Conservation (phyloP, 2,797 vertebrate species). For the Epinephelus awoara region DNA sequence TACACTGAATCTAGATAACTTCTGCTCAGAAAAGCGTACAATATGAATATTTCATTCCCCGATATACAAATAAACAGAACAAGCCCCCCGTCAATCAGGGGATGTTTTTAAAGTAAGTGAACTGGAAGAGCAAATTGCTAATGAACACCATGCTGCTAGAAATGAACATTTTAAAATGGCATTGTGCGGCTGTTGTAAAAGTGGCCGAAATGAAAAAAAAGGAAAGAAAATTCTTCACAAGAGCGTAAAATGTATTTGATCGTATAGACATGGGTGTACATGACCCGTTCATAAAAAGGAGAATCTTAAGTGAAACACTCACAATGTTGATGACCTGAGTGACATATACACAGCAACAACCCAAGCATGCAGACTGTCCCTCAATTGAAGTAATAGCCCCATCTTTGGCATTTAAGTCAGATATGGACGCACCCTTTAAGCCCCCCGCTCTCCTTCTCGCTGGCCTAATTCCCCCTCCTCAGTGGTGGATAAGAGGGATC, state of each 20-base stretch:
- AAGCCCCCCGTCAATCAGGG: constrained; percentile 79
- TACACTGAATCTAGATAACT: constrained; percentile 87
- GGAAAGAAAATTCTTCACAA: constrained; percentile 20
- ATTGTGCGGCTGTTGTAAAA: constrained; percentile 49
- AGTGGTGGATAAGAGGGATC: constrained; percentile 83
- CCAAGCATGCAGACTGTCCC: constrained; percentile 68
- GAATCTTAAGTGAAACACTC: constrained; percentile 55
- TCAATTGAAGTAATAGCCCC: constrained; percentile 72
- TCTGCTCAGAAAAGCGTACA: constrained; percentile 86
- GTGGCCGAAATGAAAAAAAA: constrained; percentile 38
- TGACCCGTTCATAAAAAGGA: constrained; percentile 53
- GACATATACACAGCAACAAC: constrained; percentile 72
- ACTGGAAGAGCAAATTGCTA: constrained; percentile 83
- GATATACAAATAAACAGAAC: constrained; percentile 88
- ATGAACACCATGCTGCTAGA: constrained; percentile 77
- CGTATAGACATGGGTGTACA: constrained; percentile 25
- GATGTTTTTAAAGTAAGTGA: constrained; percentile 74
- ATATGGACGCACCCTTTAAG: constrained; percentile 72
- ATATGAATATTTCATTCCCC: constrained; percentile 89
- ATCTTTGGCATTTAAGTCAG: constrained; percentile 77
- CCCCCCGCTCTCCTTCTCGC: constrained; percentile 55
- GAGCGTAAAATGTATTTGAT: constrained; percentile 54
- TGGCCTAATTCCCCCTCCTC: constrained; percentile 80
- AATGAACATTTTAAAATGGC: constrained; percentile 71
- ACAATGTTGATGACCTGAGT: constrained; percentile 62